Evolutionary conservation across 2,113 vertebrate genomes (phyloP).

Genomic region (Manacus vitellinus): DNA sequence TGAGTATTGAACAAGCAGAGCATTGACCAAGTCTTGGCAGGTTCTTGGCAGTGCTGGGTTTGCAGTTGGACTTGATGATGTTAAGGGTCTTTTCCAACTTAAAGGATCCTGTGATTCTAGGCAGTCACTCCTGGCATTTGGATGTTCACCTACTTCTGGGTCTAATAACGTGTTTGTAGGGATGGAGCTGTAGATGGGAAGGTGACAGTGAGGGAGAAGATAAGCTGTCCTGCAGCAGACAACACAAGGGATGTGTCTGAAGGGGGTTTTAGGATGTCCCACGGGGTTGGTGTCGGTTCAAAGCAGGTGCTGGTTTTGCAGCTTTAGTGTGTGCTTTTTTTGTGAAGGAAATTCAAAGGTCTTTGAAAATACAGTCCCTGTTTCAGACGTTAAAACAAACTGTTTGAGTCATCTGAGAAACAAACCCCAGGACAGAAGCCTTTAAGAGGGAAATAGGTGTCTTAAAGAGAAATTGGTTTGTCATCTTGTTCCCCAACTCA

Average conservation of each 20-base stretch:
- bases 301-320: background rate
- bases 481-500: background rate
- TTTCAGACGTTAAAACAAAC: background rate
- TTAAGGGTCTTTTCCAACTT: background rate
- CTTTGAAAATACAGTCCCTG: fast-evolving
- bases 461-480: background rate
- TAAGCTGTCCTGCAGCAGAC: background rate
- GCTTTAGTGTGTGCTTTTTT: background rate
- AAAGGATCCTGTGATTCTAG: background rate
- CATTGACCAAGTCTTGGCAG: background rate
- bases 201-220: background rate
- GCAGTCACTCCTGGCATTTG: background rate
- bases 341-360: background rate
- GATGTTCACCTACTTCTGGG: background rate
- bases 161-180: background rate
- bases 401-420: background rate
- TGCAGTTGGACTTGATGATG: fast-evolving
- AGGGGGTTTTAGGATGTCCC: background rate
- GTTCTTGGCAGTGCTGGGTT: background rate
- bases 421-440: background rate
- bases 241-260: background rate
- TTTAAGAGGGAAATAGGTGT: background rate
- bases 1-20: background rate
- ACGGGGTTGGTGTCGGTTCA: background rate
- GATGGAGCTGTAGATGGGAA: background rate